Evolutionary conservation across 2,888 invertebrate species (phyloP), one percentile per base, ranked within the genome.

Genomic region (Drosophila flavopinicola): DNA sequence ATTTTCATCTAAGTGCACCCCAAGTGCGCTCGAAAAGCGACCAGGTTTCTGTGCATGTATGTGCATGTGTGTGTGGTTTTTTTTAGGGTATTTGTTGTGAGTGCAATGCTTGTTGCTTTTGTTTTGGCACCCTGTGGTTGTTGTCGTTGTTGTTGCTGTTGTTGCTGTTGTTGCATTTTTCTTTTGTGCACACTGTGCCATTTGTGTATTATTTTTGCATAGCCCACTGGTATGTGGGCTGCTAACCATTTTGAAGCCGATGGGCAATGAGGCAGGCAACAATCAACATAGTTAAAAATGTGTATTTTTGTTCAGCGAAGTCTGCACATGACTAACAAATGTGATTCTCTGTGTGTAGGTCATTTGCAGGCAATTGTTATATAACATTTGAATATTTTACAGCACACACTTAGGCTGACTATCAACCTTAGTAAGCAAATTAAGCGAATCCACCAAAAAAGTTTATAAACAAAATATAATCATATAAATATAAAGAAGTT

Each of bases 1-100:
- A 71, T 77, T 84, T 80, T 77, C 77, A 68, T 82, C 66, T 82
- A 78, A 85, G 79, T 76, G 78, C 83, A 80, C 73, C 74, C 78
- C 58, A 78, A 85, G 85, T 74, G 76, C 74, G 85, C 82, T 82
- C 78, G 65, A 79, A 68, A 71, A 67, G 44, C 70, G 56, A 63
- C 74, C 63, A 72, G 71, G 74, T 79, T 71, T 41, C 48, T 42
- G 39, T 57, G n/a, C 20, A 23, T 59, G 33, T 51, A 20, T 47
- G 20, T 29, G 30, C 32, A 11, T 47, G 30, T 48, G 42, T 39
- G 35, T 61, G n/a, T 48, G 30, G 42, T 52, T 29, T 57, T 25
- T 38, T n/a, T 24, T 45, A 33, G 33, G 27, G 49, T 37, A 66
- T 74, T 65, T 73, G 73, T 56, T 58, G 61, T 39, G 76, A 72